These are phyloP conservation scores for Epistrophella euchroma DNA, from an alignment of 2,888 invertebrate genomes.

Conservation along the genomic window DNA sequence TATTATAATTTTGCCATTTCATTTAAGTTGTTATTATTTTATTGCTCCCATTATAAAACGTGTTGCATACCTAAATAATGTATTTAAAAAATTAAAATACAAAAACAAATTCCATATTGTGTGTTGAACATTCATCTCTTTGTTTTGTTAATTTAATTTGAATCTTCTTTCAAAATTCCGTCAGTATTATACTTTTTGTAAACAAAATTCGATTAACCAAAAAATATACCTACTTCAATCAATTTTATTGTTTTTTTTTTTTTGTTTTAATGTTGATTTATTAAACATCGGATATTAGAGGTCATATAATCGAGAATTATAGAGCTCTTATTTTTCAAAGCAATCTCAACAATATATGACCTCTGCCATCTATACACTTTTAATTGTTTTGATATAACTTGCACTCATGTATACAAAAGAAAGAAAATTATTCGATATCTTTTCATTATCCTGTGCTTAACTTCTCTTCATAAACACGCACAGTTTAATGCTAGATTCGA, in stretches of 20 bases:
- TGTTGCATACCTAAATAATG: constrained; percentile 65
- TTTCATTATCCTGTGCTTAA: constrained; percentile 21
- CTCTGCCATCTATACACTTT: not conserved
- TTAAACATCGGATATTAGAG: not conserved
- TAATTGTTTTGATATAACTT: constrained; percentile 22
- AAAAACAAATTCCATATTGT: constrained; percentile 50
- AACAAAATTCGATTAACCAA: constrained; percentile 4
- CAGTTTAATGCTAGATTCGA: constrained; percentile 25
- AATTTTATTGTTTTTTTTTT: not conserved
- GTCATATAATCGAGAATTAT: not conserved
- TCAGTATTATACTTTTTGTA: constrained; percentile 6
- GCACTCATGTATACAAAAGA: constrained; percentile 43
- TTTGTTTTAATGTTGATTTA: not conserved
- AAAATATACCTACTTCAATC: not conserved
- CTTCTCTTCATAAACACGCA: constrained; percentile 27
- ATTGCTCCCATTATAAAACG: constrained; percentile 72
- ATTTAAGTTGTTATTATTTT: constrained; percentile 78
- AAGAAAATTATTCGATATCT: constrained; percentile 1
- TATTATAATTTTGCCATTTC: constrained; percentile 78
- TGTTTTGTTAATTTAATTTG: not conserved
- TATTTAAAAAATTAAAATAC: constrained; percentile 32
- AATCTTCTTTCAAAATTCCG: not conserved
- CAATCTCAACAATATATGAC: not conserved
- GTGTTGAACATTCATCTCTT: constrained; percentile 48
- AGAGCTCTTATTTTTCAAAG: not conserved